These are phyloP conservation scores for Geophilus truncorum DNA, from an alignment of 2,888 invertebrate species.

Conservation along the genomic window DNA sequence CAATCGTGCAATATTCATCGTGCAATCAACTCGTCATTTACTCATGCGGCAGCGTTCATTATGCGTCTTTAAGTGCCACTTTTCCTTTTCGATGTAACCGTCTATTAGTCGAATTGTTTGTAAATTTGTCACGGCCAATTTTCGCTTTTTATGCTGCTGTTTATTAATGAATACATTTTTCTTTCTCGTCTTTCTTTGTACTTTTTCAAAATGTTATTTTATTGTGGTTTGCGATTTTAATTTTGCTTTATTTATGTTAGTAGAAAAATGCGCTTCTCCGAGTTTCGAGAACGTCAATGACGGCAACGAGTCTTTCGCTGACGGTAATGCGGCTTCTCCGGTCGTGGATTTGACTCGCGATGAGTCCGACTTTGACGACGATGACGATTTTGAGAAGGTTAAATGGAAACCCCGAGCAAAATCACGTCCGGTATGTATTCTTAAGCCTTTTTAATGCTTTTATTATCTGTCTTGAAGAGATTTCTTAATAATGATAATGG, in stretches of 20 bases:
- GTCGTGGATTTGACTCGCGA: neutral
- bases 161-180: neutral
- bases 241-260: neutral
- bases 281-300: neutral
- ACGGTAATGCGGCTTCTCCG: neutral
- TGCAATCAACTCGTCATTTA: neutral
- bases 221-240: too few species aligned
- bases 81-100: too few species aligned
- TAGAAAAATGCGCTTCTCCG: neutral
- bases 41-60: neutral
- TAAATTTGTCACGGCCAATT: neutral
- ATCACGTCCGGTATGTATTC: neutral
- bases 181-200: neutral
- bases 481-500: too few species aligned
- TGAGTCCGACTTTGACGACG: neutral
- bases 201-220: neutral
- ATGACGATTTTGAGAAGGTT: neutral
- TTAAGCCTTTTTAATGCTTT: neutral
- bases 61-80: conserved; percentile 1
- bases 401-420: neutral
- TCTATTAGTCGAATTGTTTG: neutral
- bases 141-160: neutral
- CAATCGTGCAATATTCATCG: conserved; percentile 20
- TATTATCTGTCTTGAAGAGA: too few species aligned
- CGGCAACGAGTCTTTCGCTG: neutral